Evolutionary conservation across 2,113 vertebrate species (phyloP).

Genomic region (Corythornis vintsioides): DNA sequence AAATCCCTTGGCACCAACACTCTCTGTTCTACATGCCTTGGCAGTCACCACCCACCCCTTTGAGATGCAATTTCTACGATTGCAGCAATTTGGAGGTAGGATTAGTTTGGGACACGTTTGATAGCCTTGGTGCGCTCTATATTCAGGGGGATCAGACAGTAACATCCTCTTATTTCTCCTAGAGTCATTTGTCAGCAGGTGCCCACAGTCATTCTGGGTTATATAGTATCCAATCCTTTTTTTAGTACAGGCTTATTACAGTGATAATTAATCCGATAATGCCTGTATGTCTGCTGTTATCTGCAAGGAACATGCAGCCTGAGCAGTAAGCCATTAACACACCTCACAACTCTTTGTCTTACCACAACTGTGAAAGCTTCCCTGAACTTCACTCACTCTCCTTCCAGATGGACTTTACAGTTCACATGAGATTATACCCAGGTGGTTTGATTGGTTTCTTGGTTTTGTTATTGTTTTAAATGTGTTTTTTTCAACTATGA

Average conservation of each 20-base stretch:
- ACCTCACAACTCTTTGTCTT: neutral
- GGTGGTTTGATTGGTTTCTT: neutral
- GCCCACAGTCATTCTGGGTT: neutral
- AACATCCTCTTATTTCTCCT: neutral
- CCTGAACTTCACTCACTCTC: neutral
- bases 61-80: neutral
- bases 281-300: conserved; percentile 15
- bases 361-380: neutral
- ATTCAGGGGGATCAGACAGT: neutral
- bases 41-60: neutral
- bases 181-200: conserved; percentile 5
- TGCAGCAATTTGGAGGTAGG: neutral
- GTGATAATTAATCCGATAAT: conserved; percentile 45
- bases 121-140: neutral
- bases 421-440: neutral
- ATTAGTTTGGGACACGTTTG: neutral
- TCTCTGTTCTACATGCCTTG: neutral
- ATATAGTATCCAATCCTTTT: neutral
- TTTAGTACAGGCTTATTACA: conserved; percentile 21
- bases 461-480: neutral
- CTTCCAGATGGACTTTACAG: neutral
- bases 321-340: neutral
- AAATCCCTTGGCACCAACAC: neutral
- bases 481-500: neutral
- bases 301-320: neutral